phyloP scores from a whole-genome alignment of 2,113 vertebrate genomes.

The Bostrychus sinensis region DNA sequence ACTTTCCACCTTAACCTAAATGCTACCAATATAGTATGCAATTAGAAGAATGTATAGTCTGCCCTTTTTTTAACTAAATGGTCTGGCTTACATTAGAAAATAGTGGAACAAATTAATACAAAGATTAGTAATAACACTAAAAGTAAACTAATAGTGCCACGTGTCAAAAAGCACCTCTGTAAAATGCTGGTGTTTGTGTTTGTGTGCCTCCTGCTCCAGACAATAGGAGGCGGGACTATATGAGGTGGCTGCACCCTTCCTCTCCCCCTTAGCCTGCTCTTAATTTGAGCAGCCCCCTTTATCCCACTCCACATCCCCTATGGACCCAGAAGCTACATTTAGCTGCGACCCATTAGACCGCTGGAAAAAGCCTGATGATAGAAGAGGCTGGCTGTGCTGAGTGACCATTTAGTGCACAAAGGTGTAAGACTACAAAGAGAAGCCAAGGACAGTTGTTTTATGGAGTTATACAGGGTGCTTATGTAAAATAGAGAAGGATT shows the following conservation, averaged over 20 bases:
- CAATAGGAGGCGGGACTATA: slow-evolving; percentile 61
- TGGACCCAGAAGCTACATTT: slow-evolving; percentile 63
- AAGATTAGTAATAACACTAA: neutral
- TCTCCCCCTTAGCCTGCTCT: slow-evolving; percentile 43
- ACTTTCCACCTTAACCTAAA: no score
- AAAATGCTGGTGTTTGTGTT: slow-evolving; percentile 45
- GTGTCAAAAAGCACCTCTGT: slow-evolving; percentile 19
- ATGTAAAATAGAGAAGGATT: slow-evolving; percentile 1
- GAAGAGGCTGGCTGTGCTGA: slow-evolving; percentile 34
- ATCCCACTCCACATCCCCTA: slow-evolving; percentile 53
- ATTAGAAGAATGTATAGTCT: no score
- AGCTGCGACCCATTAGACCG: slow-evolving; percentile 61
- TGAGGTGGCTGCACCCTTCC: slow-evolving; percentile 61
- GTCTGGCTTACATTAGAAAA: neutral
- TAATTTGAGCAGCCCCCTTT: slow-evolving; percentile 60
- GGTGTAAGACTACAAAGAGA: neutral
- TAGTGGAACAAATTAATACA: neutral
- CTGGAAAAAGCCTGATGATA: slow-evolving; percentile 38
- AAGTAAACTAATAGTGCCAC: slow-evolving; percentile 7
- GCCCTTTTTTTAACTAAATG: neutral
- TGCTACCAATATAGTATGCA: no score
- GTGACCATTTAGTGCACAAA: slow-evolving; percentile 30
- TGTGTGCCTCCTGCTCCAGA: slow-evolving; percentile 44
- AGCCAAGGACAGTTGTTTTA: neutral
- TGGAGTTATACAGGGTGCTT: neutral